Percentiles rank a stretch among this genome's conserved stretches.
Conservation (phyloP, 2,113 vertebrate genomes). For the Azemiops feae region DNA sequence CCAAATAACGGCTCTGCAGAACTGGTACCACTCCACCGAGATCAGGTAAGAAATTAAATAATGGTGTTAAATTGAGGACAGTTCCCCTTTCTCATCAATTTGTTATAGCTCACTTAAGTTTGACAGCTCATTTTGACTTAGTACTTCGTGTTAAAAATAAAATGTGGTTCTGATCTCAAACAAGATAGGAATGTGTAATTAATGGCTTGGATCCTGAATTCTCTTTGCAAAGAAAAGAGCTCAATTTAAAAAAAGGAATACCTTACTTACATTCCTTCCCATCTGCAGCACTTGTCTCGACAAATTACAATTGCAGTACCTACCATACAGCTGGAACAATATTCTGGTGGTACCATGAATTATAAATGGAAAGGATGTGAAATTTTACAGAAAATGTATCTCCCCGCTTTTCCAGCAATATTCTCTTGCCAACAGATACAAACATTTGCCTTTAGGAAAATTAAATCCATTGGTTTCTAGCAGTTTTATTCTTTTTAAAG, state of each 20-base stretch:
- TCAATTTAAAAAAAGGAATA: neutral
- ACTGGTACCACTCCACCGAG: constrained; percentile 83
- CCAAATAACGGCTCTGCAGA: constrained; percentile 93
- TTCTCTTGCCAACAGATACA: neutral
- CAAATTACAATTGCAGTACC: neutral
- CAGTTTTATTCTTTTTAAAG: neutral
- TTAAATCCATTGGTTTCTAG: neutral
- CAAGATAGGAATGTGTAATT: neutral
- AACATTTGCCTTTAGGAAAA: neutral
- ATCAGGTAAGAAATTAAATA: constrained; percentile 73
- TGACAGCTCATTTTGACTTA: neutral
- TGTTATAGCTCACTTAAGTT: neutral
- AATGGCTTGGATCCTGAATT: neutral
- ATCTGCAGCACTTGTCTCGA: neutral
- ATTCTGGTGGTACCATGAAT: neutral
- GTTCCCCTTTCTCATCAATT: neutral
- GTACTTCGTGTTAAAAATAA: neutral
- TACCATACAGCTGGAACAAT: neutral
- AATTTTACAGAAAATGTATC: neutral
- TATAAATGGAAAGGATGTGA: neutral
- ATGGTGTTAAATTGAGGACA: neutral
- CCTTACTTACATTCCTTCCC: neutral
- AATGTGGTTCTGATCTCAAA: neutral
- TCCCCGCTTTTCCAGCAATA: neutral
- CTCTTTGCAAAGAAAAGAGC: neutral